Evolutionary conservation across 2,113 vertebrate genomes (phyloP).

Genomic region (Periophthalmus modestus): DNA sequence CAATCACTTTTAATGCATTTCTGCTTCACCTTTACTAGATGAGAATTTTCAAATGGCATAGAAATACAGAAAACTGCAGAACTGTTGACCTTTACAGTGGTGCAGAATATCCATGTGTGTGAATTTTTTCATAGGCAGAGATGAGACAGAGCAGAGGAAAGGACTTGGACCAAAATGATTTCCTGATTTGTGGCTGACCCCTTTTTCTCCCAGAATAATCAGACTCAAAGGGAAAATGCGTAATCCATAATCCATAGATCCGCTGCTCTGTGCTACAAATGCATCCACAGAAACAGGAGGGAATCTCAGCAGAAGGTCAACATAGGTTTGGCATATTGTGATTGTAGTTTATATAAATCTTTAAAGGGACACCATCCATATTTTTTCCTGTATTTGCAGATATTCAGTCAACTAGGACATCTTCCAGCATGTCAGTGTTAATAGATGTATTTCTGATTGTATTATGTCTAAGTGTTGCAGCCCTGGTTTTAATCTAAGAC

Average conservation of each 20-base stretch:
- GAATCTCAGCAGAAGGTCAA: constrained; percentile 20
- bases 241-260: constrained; percentile 62
- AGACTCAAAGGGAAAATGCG: constrained; percentile 18
- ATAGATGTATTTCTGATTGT: neutral
- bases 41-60: neutral
- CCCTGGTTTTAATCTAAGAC: no score
- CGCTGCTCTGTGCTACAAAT: constrained; percentile 31
- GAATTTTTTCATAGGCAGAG: neutral
- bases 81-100: neutral
- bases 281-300: constrained; percentile 18
- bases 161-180: constrained; percentile 7
- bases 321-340: neutral
- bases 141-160: constrained; percentile 1
- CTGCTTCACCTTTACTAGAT: neutral
- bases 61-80: neutral
- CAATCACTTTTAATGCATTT: neutral
- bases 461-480: neutral
- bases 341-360: neutral
- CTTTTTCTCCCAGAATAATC: constrained; percentile 13
- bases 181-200: constrained; percentile 12
- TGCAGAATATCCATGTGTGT: neutral
- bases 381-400: neutral
- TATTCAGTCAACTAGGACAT: neutral
- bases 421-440: neutral
- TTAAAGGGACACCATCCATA: neutral